A percentile compares a stretch with the other conserved stretches of the same genome.
Evolutionary conservation across 37 sponge, comb jelly and placozoan genomes (phyloP).

Genomic region (Diacarnus erythraeanus): DNA sequence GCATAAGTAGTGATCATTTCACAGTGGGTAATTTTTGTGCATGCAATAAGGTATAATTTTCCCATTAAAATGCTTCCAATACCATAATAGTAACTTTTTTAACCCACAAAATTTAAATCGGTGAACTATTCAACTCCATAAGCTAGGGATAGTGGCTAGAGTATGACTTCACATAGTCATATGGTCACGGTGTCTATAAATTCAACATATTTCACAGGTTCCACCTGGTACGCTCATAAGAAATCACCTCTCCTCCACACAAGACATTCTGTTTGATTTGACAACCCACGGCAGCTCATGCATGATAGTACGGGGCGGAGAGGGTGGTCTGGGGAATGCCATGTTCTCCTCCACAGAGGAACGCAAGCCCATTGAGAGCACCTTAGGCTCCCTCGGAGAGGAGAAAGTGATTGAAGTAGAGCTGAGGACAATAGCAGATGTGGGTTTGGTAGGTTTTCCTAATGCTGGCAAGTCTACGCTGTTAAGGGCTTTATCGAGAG

Average conservation of each 20-base stretch:
- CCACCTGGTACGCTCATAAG: conserved; percentile 90
- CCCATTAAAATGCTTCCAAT: no score
- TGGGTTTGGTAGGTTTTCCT: conserved; percentile 97
- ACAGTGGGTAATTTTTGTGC: no score
- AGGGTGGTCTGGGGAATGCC: conserved; percentile 81
- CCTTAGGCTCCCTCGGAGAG: conserved; percentile 70
- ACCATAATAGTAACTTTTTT: no score
- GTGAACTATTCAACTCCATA: no score
- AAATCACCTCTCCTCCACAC: conserved; percentile 29
- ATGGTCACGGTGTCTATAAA: background rate
- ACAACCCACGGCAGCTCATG: conserved; percentile 22
- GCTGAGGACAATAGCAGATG: conserved; percentile 93
- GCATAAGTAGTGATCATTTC: no score
- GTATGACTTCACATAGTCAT: background rate
- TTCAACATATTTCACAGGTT: conserved; percentile 29
- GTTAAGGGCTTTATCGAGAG: conserved; percentile 82
- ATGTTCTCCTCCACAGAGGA: conserved; percentile 31
- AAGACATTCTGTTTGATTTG: conserved; percentile 72
- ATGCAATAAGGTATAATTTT: no score
- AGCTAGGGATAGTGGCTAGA: no score
- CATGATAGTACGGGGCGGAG: conserved; percentile 76
- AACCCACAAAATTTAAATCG: no score
- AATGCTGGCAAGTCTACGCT: conserved; percentile 98
- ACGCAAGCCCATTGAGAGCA: conserved; percentile 35
- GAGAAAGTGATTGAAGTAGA: conserved; percentile 65